phyloP scores from a whole-genome alignment of 2,113 vertebrate species.

The Sinocyclocheilus anophthalmus region DNA sequence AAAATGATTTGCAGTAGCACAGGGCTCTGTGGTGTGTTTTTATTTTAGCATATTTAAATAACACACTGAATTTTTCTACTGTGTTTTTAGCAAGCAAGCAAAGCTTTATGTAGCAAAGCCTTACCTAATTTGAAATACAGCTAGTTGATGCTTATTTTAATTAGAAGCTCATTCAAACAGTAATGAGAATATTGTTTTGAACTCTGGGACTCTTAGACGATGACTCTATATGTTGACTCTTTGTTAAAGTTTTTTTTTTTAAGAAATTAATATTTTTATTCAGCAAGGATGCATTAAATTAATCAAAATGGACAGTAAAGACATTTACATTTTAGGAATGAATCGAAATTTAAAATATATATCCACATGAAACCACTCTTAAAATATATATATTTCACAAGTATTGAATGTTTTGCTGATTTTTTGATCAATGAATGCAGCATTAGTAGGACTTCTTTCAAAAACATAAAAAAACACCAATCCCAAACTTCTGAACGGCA shows the following conservation, averaged over 20 bases:
- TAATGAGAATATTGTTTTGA: conserved; percentile 43
- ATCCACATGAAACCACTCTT: too few relatives aligned
- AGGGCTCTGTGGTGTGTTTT: neutral
- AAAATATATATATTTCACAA: too few relatives aligned
- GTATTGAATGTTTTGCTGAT: too few relatives aligned
- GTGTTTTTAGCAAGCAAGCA: neutral
- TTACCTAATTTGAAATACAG: conserved; percentile 19
- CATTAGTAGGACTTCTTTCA: neutral
- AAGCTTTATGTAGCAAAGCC: neutral
- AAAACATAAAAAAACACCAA: neutral
- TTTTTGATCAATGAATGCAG: neutral
- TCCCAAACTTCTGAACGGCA: neutral
- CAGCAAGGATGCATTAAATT: neutral
- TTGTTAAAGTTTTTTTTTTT: neutral
- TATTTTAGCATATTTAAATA: neutral
- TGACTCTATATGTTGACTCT: conserved; percentile 3
- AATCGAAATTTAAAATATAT: neutral
- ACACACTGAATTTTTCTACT: neutral
- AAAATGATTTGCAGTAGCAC: conserved; percentile 24
- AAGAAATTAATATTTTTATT: neutral
- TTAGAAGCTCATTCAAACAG: conserved; percentile 31
- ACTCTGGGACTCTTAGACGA: neutral
- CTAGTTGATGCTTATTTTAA: conserved; percentile 15
- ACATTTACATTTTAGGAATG: neutral
- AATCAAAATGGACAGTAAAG: neutral